These are phyloP conservation scores for Platichthys flesus DNA, from an alignment of 2,113 vertebrate genomes.

Conservation along the genomic window DNA sequence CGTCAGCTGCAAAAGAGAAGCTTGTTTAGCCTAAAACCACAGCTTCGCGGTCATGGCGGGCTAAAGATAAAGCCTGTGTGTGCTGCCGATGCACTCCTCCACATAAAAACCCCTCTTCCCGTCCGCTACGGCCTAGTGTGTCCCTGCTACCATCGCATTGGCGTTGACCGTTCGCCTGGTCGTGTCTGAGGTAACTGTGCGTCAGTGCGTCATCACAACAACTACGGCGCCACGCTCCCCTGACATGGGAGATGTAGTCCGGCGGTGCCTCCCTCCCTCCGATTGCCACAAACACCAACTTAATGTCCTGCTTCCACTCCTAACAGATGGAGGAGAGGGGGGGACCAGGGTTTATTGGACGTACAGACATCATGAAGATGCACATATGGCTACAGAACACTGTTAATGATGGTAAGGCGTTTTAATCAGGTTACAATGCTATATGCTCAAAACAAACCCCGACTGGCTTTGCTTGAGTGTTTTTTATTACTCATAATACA, in stretches of 20 bases:
- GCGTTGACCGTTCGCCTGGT: constrained; percentile 69
- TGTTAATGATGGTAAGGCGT: constrained; percentile 62
- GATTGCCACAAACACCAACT: constrained; percentile 62
- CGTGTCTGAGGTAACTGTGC: constrained; percentile 63
- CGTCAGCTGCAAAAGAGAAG: constrained; percentile 32
- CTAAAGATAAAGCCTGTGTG: background rate
- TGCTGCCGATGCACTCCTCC: background rate
- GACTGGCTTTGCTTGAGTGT: background rate
- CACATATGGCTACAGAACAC: constrained; percentile 76
- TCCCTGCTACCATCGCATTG: constrained; percentile 40
- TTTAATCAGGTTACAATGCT: background rate
- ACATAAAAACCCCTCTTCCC: constrained; percentile 10
- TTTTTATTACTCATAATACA: background rate
- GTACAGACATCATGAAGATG: constrained; percentile 71
- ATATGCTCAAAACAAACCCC: background rate
- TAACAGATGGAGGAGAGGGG: constrained; percentile 25
- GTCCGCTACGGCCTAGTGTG: constrained; percentile 43
- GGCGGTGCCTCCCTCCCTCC: background rate
- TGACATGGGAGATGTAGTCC: constrained; percentile 80
- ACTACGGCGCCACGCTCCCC: background rate
- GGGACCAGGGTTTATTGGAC: constrained; percentile 19
- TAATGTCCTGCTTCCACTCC: constrained; percentile 50
- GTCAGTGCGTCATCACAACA: constrained; percentile 76
- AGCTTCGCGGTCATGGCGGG: background rate
- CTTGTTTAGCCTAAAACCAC: background rate